phyloP scores from a whole-genome alignment of 2,888 invertebrate species.

The Ametastegia equiseti region DNA sequence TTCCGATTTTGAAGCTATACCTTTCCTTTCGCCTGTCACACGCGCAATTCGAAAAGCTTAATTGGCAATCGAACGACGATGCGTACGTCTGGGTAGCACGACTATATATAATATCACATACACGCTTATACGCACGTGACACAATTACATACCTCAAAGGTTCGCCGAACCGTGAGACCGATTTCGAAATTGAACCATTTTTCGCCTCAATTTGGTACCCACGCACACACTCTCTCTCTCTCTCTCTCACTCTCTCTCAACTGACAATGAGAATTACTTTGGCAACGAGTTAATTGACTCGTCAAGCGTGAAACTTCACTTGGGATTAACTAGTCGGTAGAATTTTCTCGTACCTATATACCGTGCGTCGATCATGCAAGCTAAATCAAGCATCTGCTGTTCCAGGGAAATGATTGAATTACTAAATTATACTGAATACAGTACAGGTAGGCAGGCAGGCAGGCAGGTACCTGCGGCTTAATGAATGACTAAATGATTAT shows the following conservation, averaged over 20 bases:
- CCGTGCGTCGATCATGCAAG: neutral
- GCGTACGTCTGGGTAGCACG: neutral
- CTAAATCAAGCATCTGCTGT: neutral
- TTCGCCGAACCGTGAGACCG: constrained; percentile 5
- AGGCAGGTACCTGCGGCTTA: neutral
- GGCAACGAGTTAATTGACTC: constrained; percentile 34
- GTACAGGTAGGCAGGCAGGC: too few species aligned
- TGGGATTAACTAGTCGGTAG: constrained; percentile 30
- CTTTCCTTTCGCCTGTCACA: too few species aligned
- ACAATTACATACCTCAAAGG: constrained; percentile 15
- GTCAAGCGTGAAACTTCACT: constrained; percentile 39
- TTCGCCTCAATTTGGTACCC: constrained; percentile 25
- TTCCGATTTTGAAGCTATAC: neutral
- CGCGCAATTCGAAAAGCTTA: neutral
- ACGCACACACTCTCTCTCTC: constrained; percentile 22
- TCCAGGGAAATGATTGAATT: neutral
- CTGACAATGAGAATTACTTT: constrained; percentile 39
- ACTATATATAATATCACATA: neutral
- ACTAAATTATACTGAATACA: too few species aligned
- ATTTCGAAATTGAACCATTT: constrained; percentile 35
- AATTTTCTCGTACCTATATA: neutral
- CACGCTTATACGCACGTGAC: constrained; percentile 1
- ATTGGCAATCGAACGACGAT: constrained; percentile 4
- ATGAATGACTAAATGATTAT: constrained; percentile 11
- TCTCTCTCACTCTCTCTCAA: constrained; percentile 10